Conservation (phyloP, 1,140 invertebrate genomes). For the Drosophila kurseongensis region DNA sequence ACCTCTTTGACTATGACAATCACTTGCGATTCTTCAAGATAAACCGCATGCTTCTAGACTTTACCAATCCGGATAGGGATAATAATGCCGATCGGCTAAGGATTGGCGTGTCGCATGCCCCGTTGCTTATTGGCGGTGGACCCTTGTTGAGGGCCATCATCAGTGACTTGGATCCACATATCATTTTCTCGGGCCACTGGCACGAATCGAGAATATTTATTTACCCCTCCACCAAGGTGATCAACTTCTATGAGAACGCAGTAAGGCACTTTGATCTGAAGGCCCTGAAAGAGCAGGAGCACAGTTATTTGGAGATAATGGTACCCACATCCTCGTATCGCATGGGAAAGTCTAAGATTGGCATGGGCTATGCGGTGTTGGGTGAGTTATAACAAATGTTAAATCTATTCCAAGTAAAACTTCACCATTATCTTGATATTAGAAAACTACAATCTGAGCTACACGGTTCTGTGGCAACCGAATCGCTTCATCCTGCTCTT, state of each 20-base stretch:
- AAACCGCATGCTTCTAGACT: conserved; percentile 88
- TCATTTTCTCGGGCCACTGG: conserved; percentile 94
- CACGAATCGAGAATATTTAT: conserved; percentile 87
- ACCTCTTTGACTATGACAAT: conserved; percentile 87
- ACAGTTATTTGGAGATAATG: conserved; percentile 91
- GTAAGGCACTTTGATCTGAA: conserved; percentile 82
- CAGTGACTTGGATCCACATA: conserved; percentile 87
- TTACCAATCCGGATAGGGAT: conserved; percentile 86
- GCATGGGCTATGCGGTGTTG: conserved; percentile 93
- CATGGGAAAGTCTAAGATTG: conserved; percentile 94
- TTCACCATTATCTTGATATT: conserved; percentile 1
- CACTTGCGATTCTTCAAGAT: conserved; percentile 87
- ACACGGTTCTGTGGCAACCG: conserved; percentile 78
- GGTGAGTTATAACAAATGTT: conserved; percentile 86
- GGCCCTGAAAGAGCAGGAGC: conserved; percentile 81
- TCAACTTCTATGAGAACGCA: conserved; percentile 84
- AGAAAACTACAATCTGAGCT: conserved; percentile 76
- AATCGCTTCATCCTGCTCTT: conserved; percentile 76
- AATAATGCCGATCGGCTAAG: conserved; percentile 87
- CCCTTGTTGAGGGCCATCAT: conserved; percentile 87
- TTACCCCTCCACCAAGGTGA: conserved; percentile 74
- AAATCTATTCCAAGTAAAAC: not conserved
- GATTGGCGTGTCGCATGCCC: conserved; percentile 90
- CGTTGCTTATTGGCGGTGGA: conserved; percentile 87
- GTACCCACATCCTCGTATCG: conserved; percentile 97